These are phyloP conservation scores for Edolisoma coerulescens DNA, from an alignment of 2,113 vertebrate genomes.

Conservation along the genomic window DNA sequence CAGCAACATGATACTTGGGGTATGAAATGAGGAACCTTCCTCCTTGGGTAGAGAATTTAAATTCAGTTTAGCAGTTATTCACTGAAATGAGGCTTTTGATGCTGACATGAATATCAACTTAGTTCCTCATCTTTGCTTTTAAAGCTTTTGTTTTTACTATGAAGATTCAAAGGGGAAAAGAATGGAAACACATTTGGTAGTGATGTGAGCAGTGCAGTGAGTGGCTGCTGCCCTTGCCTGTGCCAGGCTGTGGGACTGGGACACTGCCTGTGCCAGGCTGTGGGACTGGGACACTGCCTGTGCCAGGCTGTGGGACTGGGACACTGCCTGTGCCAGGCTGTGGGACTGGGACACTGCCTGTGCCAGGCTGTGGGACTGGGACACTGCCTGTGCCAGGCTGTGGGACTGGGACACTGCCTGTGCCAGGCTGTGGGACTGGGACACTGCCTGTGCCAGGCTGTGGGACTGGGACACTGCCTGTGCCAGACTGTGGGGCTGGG, in stretches of 20 bases:
- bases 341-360: neutral
- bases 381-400: neutral
- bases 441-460: neutral
- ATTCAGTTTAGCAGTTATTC: neutral
- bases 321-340: neutral
- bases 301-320: neutral
- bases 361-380: accelerated
- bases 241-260: neutral
- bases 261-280: neutral
- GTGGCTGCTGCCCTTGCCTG: accelerated
- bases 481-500: neutral
- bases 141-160: neutral
- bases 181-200: neutral
- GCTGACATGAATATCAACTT: neutral
- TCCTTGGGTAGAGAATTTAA: neutral
- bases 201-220: neutral
- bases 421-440: neutral
- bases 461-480: neutral
- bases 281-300: neutral
- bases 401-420: neutral
- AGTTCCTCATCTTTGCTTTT: neutral
- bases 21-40: neutral
- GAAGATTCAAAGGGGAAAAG: neutral
- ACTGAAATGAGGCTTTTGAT: neutral
- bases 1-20: neutral